Evolutionary conservation across 2,888 invertebrate genomes (phyloP).

Genomic region (Cerastoderma edule): DNA sequence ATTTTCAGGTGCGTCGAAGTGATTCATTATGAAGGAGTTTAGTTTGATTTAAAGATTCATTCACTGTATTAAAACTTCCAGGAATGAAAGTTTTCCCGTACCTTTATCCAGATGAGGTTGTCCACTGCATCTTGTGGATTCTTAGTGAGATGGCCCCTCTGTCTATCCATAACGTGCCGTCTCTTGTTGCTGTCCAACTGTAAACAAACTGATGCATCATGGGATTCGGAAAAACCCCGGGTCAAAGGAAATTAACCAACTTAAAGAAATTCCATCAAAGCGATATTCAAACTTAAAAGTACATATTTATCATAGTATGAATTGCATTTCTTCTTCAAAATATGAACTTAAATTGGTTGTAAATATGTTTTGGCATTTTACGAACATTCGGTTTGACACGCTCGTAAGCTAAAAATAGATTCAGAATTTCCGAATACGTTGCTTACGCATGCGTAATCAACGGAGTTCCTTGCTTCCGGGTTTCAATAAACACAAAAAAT

Average conservation of each 20-base stretch:
- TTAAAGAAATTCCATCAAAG: background rate
- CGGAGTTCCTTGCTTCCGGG: constrained; percentile 34
- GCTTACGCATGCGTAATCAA: constrained; percentile 46
- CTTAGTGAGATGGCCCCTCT: constrained; percentile 76
- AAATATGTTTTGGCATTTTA: background rate
- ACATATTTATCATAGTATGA: too few relatives aligned
- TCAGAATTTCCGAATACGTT: constrained; percentile 22
- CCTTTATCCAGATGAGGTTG: constrained; percentile 79
- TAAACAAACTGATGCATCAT: constrained; percentile 64
- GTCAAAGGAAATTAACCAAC: too few relatives aligned
- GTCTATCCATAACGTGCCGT: constrained; percentile 74
- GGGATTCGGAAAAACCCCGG: constrained; percentile 52
- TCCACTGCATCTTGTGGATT: constrained; percentile 75
- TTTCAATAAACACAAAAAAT: background rate
- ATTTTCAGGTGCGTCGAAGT: too few relatives aligned
- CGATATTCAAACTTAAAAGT: background rate
- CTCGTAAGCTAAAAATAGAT: constrained; percentile 43
- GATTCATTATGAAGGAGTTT: too few relatives aligned
- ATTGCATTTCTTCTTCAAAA: background rate
- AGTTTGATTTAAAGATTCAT: too few relatives aligned
- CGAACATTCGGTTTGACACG: constrained; percentile 42
- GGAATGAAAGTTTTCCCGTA: constrained; percentile 29
- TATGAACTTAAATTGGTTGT: background rate
- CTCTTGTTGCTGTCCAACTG: constrained; percentile 42
- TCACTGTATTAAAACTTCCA: background rate